Base-by-base conservation (phyloP, 2,113 vertebrate genomes). In the Thunnus maccoyii region DNA sequence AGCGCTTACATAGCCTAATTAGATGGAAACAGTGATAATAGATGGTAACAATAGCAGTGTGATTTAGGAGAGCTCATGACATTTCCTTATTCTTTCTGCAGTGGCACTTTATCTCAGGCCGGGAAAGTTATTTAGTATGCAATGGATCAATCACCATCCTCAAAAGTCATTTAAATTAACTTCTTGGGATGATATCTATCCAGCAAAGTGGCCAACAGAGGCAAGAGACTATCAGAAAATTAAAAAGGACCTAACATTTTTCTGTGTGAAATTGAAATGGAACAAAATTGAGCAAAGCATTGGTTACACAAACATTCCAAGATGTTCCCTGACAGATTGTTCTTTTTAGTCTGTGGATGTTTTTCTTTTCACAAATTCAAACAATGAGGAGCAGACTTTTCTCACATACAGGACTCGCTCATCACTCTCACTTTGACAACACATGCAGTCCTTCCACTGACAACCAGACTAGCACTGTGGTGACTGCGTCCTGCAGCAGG, bases 91-190 rank as follows among this genome's bases (percentile, higher is more conserved):
- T 88, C 82, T 82, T 83, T 79, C 81, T 82, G 78, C 67, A 65
- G 50, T 41, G 76, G 69, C 73, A 75, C 86, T 84, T 92, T 78
- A 90, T 92, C 89, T 87, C 48, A 71, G 73, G 67, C 84, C 1
- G n/a, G 50, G 69, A 48, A 83, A 86, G 72, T 86, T 88, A 90
- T 88, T 93, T 93, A 91, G 90, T 89, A 91, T 92, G 90, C 93
- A 88, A 84, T 57, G 83, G 88, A 89, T 92, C 91, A 90, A 91
- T 91, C 90, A 72, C 76, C 76, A 65, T 87, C 64, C 84, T 92
- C 78, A 86, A 91, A 90, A 92, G 88, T 89, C 86, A 92, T 92
- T 92, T 92, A 90, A 92, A 93, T 93, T 87, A 93, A 91, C 92
- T 92, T 91, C 81, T 86, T 56, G 69, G 77, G 72, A 71, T 88